phyloP scores from a whole-genome alignment of 2,797 vertebrate species.

The Hyperoplus lanceolatus region DNA sequence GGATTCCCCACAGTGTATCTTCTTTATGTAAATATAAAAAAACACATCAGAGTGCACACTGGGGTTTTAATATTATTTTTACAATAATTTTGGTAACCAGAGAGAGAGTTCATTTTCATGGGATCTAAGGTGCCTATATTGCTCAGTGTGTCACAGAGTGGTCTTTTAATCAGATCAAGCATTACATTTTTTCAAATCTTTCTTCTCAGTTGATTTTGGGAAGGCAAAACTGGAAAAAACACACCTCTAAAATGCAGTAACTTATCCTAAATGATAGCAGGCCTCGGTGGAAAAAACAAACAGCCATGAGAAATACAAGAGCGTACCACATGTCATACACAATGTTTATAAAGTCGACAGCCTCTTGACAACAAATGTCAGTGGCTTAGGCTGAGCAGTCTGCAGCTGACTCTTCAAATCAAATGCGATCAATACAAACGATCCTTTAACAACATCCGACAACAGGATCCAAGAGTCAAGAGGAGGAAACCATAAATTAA shows the following conservation, averaged over 20 bases:
- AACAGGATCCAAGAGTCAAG: conserved; percentile 34
- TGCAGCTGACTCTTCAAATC: conserved; percentile 30
- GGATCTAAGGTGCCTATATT: conserved; percentile 22
- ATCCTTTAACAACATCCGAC: conserved; percentile 47
- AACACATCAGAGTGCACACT: conserved; percentile 48
- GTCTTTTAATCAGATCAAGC: conserved; percentile 54
- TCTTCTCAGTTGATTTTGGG: conserved; percentile 11
- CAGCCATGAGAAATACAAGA: too few species aligned
- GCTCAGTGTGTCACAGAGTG: conserved; percentile 22
- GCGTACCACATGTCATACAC: too few species aligned
- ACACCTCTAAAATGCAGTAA: not conserved
- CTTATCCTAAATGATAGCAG: not conserved
- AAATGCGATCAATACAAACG: conserved; percentile 46
- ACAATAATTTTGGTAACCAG: conserved; percentile 44
- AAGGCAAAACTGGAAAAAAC: not conserved
- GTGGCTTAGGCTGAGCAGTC: not conserved
- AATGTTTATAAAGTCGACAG: not conserved
- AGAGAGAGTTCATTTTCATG: conserved; percentile 51
- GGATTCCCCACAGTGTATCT: conserved; percentile 27
- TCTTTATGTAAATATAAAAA: conserved; percentile 31
- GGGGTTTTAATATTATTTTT: conserved; percentile 48
- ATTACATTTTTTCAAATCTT: conserved; percentile 30
- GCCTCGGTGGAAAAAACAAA: not conserved
- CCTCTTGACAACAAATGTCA: conserved; percentile 10
- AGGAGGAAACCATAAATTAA: conserved; percentile 44